A percentile compares a stretch with the other conserved stretches of the same genome.
Evolutionary conservation across 2,888 invertebrate genomes (phyloP).

Genomic region (Rotaria magnacalcarata): DNA sequence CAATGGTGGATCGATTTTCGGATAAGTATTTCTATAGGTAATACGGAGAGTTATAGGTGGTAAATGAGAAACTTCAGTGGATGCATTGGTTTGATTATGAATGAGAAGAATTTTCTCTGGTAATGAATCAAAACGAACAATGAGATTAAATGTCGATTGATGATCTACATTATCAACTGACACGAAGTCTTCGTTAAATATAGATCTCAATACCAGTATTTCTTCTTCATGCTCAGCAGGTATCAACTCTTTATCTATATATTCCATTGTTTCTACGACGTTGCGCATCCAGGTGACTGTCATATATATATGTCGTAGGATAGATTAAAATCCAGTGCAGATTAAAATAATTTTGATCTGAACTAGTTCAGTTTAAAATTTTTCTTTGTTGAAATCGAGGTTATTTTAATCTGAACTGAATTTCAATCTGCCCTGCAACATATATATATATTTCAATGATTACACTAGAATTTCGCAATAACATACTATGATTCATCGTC

Average conservation of each 20-base stretch:
- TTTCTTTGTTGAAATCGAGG: no score
- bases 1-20: not conserved
- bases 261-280: not conserved
- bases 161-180: not conserved
- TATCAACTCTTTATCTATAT: not conserved
- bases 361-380: no score
- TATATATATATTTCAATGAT: not conserved
- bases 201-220: not conserved
- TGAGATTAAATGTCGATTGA: not conserved
- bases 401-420: no score
- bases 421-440: no score
- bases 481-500: not conserved
- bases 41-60: not conserved
- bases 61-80: not conserved
- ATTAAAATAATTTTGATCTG: no score
- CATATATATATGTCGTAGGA: not conserved
- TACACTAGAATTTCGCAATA: not conserved
- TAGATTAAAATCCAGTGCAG: no score
- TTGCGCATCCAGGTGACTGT: not conserved
- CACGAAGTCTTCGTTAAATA: not conserved
- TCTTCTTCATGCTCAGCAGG: not conserved
- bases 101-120: not conserved
- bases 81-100: not conserved
- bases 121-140: not conserved
- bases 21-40: not conserved